A percentile compares a stretch with the other conserved stretches of the same genome.
Conservation (phyloP, 2,888 invertebrate genomes). For the Napeogenes sylphis region DNA sequence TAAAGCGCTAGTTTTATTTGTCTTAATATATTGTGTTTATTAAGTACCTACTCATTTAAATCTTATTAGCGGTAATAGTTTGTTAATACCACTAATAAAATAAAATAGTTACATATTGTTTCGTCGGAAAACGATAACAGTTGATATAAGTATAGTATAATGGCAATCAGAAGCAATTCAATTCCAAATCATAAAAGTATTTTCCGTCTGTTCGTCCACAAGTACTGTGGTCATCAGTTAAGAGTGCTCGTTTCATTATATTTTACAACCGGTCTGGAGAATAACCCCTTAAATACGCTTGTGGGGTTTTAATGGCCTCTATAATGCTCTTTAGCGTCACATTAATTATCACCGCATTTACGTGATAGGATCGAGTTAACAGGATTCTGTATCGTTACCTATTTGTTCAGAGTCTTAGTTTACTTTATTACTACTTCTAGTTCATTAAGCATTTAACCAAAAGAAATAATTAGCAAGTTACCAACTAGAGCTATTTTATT, state of each 20-base stretch:
- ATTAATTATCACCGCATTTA: slow-evolving; percentile 38
- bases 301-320: slow-evolving; percentile 44
- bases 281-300: slow-evolving; percentile 52
- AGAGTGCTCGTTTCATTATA: slow-evolving; percentile 45
- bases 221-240: slow-evolving; percentile 30
- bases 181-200: slow-evolving; percentile 4
- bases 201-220: slow-evolving; percentile 25
- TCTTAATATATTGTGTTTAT: no score
- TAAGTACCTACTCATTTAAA: no score
- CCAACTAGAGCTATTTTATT: no score
- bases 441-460: no score
- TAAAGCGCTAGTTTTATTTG: no score
- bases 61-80: no score
- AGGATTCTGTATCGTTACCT: slow-evolving; percentile 24
- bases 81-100: no score
- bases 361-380: slow-evolving; percentile 32
- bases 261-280: slow-evolving; percentile 50
- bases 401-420: background rate
- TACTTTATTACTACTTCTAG: background rate
- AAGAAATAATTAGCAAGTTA: no score
- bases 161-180: slow-evolving; percentile 14
- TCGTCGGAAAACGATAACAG: background rate
- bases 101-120: no score
- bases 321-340: slow-evolving; percentile 49
- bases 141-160: background rate